Evolutionary conservation across 2,113 vertebrate species (phyloP).

Genomic region (Haplochromis burtoni): DNA sequence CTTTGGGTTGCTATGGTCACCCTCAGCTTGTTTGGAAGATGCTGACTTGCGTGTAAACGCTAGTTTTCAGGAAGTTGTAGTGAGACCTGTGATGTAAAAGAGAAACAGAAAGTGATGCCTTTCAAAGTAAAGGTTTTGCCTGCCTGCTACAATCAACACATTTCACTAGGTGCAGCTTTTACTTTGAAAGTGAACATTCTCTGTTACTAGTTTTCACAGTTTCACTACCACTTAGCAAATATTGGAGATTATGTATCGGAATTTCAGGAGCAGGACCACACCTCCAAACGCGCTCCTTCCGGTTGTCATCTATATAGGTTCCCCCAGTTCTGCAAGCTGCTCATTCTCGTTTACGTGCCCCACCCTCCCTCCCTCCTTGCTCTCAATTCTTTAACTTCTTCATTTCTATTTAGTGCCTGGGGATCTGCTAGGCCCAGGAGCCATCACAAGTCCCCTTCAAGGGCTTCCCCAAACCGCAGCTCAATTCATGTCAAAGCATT

Average conservation of each 20-base stretch:
- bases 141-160: background rate
- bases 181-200: background rate
- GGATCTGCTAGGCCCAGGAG: background rate
- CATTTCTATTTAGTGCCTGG: fast-evolving
- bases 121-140: background rate
- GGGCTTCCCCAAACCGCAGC: background rate
- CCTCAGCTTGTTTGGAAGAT: background rate
- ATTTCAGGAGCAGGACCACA: background rate
- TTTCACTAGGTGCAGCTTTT: background rate
- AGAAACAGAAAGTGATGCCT: background rate
- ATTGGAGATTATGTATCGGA: background rate
- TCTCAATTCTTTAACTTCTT: background rate
- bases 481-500: background rate
- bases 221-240: background rate
- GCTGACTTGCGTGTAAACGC: fast-evolving
- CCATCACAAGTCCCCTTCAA: background rate
- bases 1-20: background rate
- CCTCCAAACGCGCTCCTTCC: background rate
- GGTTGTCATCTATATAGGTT: background rate
- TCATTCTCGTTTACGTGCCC: background rate
- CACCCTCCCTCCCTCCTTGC: background rate
- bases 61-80: background rate
- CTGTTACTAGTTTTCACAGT: background rate
- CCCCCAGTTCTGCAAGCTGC: background rate
- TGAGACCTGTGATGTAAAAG: fast-evolving